phyloP scores from a whole-genome alignment of 2,888 invertebrate genomes.

The Polylopha cassiicola region DNA sequence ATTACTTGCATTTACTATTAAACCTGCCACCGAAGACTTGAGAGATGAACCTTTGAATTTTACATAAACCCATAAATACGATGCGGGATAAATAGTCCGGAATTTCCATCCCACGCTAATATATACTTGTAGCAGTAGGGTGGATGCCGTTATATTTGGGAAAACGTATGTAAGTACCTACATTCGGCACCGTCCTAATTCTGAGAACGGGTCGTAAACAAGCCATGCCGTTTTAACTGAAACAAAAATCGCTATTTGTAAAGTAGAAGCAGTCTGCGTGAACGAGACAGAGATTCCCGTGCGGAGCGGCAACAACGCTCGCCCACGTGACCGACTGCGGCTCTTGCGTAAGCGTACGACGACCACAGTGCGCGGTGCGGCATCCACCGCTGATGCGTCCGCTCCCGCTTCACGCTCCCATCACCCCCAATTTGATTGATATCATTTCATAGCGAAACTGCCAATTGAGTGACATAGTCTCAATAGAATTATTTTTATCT shows the following conservation, averaged over 20 bases:
- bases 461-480: too few species aligned
- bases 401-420: conserved; percentile 40
- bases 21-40: too few species aligned
- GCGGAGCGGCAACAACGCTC: conserved; percentile 66
- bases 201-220: conserved; percentile 63
- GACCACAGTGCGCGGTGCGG: conserved; percentile 54
- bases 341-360: conserved; percentile 73
- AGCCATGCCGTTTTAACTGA: conserved; percentile 67
- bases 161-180: conserved; percentile 30
- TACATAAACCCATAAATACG: too few species aligned
- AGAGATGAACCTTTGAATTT: too few species aligned
- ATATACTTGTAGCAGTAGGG: too few species aligned
- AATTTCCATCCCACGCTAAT: too few species aligned
- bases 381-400: conserved; percentile 32
- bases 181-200: conserved; percentile 56
- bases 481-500: too few species aligned
- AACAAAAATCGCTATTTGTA: conserved; percentile 66
- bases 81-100: too few species aligned
- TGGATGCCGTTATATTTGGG: too few species aligned
- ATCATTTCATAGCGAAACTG: neutral
- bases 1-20: too few species aligned
- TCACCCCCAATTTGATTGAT: conserved; percentile 42
- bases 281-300: conserved; percentile 51
- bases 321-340: conserved; percentile 69
- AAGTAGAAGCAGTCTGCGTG: conserved; percentile 52